phyloP scores from a whole-genome alignment of 2,113 vertebrate genomes.

The Brachirus orientalis region DNA sequence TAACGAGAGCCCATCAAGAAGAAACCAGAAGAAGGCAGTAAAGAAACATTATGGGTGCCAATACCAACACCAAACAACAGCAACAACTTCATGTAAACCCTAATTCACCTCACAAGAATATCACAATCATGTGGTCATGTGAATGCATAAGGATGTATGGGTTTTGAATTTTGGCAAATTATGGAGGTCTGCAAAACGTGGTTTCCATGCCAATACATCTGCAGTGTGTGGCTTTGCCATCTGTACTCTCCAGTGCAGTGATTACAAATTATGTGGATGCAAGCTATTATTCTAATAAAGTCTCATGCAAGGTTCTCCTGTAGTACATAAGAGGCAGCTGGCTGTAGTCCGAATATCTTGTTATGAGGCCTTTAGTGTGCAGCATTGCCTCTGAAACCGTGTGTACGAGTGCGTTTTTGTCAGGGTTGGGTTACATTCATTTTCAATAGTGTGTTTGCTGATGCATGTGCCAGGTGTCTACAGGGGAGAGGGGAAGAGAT shows the following conservation, averaged over 20 bases:
- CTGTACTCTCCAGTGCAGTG: constrained; percentile 41
- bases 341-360: constrained; percentile 44
- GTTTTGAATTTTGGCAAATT: too few relatives aligned
- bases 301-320: constrained; percentile 36
- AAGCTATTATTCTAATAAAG: constrained; percentile 55
- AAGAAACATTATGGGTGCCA: too few relatives aligned
- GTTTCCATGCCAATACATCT: constrained; percentile 29
- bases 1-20: too few relatives aligned
- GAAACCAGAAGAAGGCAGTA: too few relatives aligned
- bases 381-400: constrained; percentile 19
- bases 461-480: constrained; percentile 74
- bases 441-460: constrained; percentile 68
- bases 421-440: constrained; percentile 57
- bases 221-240: constrained; percentile 19
- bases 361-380: constrained; percentile 49
- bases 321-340: constrained; percentile 55
- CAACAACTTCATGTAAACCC: too few relatives aligned
- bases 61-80: too few relatives aligned
- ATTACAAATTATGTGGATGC: constrained; percentile 46
- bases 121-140: too few relatives aligned
- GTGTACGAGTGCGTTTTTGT: constrained; percentile 35
- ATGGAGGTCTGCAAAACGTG: constrained; percentile 12
- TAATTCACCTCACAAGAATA: too few relatives aligned
- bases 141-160: neutral
- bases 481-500: constrained; percentile 72